Evolutionary conservation across 1,140 invertebrate species (phyloP).

Genomic region (Brachionus rotundiformis): DNA sequence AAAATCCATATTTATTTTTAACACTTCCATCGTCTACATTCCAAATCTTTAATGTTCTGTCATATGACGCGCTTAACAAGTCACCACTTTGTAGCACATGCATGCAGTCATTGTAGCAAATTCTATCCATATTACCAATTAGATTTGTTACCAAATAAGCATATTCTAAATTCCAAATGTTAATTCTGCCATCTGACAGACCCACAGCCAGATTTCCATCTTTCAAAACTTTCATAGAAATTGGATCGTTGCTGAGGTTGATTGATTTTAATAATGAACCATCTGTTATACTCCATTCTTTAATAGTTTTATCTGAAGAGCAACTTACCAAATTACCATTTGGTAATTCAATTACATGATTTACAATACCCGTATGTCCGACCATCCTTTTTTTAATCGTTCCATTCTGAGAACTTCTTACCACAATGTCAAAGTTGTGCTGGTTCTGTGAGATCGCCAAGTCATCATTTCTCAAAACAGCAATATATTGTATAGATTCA

Average conservation of each 20-base stretch:
- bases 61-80: not conserved
- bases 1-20: not conserved
- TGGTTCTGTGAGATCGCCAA: not conserved
- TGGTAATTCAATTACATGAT: not conserved
- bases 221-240: not conserved
- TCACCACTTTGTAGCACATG: constrained; percentile 2
- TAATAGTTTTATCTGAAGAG: not conserved
- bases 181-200: not conserved
- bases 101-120: not conserved
- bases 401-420: constrained; percentile 20
- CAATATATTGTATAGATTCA: not conserved
- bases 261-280: not conserved
- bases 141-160: not conserved
- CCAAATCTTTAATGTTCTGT: constrained; percentile 23
- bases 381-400: not conserved
- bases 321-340: constrained; percentile 14
- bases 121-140: not conserved
- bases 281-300: not conserved
- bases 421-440: not conserved
- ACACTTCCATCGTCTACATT: not conserved
- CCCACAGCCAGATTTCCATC: not conserved
- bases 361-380: not conserved
- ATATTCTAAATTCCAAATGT: constrained; percentile 1
- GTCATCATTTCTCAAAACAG: not conserved
- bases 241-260: not conserved